Conservation (phyloP, 1,140 invertebrate species). For the Meloidogyne floridensis region DNA sequence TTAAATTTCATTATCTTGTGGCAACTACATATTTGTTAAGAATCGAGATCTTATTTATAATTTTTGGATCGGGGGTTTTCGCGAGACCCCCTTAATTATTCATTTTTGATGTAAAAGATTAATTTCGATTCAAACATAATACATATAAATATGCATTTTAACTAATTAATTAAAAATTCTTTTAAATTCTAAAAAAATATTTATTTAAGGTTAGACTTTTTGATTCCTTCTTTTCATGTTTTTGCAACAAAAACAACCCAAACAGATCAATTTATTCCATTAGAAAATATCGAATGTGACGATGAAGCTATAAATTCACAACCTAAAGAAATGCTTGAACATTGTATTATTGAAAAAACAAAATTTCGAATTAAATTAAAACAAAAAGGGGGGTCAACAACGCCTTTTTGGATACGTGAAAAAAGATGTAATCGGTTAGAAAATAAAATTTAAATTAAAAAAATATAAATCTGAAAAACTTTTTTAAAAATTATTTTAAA, state of each 20-base stretch:
- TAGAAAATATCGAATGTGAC: conserved; percentile 16
- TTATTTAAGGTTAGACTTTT: not conserved
- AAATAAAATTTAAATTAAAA: not conserved
- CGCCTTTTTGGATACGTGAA: conserved; percentile 14
- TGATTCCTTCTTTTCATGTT: conserved; percentile 12
- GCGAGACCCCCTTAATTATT: too few species aligned
- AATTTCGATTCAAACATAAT: too few species aligned
- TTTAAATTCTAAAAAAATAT: not conserved
- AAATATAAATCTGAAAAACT: not conserved
- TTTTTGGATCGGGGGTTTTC: too few species aligned
- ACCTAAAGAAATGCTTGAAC: conserved; percentile 32
- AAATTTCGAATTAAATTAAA: conserved; percentile 5
- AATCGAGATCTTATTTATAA: too few species aligned
- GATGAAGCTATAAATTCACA: conserved; percentile 3
- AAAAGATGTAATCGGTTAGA: conserved; percentile 17
- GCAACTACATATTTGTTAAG: too few species aligned
- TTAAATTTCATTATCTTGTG: too few species aligned
- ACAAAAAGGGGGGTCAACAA: not conserved
- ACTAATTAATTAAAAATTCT: not conserved
- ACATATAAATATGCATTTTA: not conserved
- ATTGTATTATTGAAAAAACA: conserved; percentile 34
- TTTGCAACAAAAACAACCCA: not conserved
- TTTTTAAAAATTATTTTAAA: too few species aligned
- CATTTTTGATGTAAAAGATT: too few species aligned
- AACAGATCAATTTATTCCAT: not conserved